Conservation (phyloP, 2,888 invertebrate species). For the Cryptocheilus praepositus region DNA sequence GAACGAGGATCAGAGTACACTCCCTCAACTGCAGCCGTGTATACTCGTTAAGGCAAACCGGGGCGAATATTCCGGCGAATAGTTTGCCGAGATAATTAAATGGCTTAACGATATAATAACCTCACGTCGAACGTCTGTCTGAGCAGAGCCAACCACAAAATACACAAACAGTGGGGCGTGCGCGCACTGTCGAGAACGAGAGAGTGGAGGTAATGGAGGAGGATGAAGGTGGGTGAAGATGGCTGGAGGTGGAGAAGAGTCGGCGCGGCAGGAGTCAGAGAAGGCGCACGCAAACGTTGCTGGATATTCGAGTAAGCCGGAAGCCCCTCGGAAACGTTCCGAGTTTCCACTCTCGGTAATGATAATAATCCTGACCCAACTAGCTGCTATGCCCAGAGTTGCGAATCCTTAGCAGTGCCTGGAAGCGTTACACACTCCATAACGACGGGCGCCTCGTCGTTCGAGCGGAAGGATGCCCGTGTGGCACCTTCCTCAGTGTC, state of each 20-base stretch:
- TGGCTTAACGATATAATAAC: conserved; percentile 75
- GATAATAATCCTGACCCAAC: conserved; percentile 47
- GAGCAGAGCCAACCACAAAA: conserved; percentile 47
- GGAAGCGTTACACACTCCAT: no score
- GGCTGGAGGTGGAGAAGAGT: conserved; percentile 7
- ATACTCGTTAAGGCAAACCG: conserved; percentile 62
- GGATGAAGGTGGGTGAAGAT: neutral
- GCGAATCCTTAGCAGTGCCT: no score
- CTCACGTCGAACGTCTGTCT: conserved; percentile 65
- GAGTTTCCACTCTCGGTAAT: conserved; percentile 37
- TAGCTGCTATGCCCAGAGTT: neutral
- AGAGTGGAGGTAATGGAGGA: conserved; percentile 5
- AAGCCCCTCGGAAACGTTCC: conserved; percentile 51
- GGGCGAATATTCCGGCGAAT: conserved; percentile 70
- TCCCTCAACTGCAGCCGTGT: conserved; percentile 45
- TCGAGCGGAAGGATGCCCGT: no score
- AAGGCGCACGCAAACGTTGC: conserved; percentile 33
- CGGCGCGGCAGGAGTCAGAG: conserved; percentile 21
- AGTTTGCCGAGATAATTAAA: conserved; percentile 75
- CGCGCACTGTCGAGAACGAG: conserved; percentile 19
- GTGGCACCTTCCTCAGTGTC: no score
- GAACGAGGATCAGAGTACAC: conserved; percentile 1
- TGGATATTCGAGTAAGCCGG: conserved; percentile 29
- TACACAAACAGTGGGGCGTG: conserved; percentile 43
- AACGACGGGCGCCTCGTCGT: no score